Base-by-base conservation (phyloP, 2,888 invertebrate genomes). In the Ormia ochracea region DNA sequence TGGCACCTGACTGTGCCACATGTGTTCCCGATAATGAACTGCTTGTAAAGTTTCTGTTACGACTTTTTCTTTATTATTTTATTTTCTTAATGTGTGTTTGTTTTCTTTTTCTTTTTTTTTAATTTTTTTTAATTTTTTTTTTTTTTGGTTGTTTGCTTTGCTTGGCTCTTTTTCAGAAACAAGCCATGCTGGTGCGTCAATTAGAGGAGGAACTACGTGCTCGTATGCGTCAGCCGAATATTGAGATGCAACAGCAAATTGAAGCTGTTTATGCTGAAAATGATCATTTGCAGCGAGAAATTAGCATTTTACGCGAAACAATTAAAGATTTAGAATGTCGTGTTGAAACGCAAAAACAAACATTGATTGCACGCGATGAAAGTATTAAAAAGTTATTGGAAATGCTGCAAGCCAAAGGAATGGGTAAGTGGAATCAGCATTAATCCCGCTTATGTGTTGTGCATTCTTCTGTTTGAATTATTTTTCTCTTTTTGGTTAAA, bases 311-410 rank as follows among this genome's bases (percentile, higher is more conserved):
- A 84, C 93, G 97, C 81, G 97, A 98, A 89, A 97, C 97, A 76
- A 96, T 97, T 88, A 97, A 97, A 94, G 98, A 98, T 91, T 92
- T 98, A 90, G 98, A 98, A 91, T 92, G 98, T 87, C 93, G 98
- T 86, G 97, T 98, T 87, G 98, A 98, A 90, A 98, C 98, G 33
- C 98, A 99, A 91, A 98, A 98, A 90, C 98, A 98, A 91, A 99
- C 98, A 52, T 92, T 99, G 84, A 95, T 96, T 88, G 97, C 98
- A 56, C 93, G 98, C 85, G 98, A 99, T 91, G 98, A 98, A 88
- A 98, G 98, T 90, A 98, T 99, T 90, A 98, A 98, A 92, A 98
- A 98, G 91, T 93, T 99, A 86, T 92, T 99, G 87, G 98, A 99
- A 92, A 98, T 99, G 98, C 93, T 99, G 78, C 98, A 98, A 90